Percentiles rank a stretch among this genome's conserved stretches.
Conservation (phyloP, 1,140 invertebrate genomes). For the Bombus sylvicola region DNA sequence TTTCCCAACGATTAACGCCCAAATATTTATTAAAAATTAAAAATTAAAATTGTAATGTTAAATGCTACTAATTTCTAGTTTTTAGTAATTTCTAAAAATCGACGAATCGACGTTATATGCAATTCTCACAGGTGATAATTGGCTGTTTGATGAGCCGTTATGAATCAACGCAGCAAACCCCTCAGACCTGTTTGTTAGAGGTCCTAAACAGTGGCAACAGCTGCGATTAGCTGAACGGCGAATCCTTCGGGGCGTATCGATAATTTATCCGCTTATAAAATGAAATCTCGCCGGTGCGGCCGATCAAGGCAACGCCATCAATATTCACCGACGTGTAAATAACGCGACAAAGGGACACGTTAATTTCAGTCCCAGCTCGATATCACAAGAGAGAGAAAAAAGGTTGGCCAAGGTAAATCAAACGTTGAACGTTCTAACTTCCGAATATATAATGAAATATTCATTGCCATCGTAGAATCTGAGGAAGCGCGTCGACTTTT, state of each 20-base stretch:
- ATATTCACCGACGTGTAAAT: conserved; percentile 32
- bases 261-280: conserved; percentile 34
- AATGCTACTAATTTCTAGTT: too few species aligned
- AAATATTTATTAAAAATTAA: background rate
- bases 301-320: background rate
- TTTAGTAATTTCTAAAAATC: background rate
- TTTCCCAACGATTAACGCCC: background rate
- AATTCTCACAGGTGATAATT: background rate
- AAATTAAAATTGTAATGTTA: background rate
- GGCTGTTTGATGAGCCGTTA: background rate
- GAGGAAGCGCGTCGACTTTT: conserved; percentile 49
- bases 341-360: conserved; percentile 40
- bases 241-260: conserved; percentile 16
- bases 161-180: background rate
- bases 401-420: conserved; percentile 7
- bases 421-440: conserved; percentile 6
- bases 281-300: background rate
- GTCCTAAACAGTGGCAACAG: conserved; percentile 38
- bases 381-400: background rate
- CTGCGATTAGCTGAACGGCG: conserved; percentile 15
- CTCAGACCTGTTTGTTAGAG: background rate
- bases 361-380: conserved; percentile 20
- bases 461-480: conserved; percentile 58
- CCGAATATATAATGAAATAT: conserved; percentile 61
- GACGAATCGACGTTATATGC: background rate